Evolutionary conservation across 2,888 invertebrate species (phyloP), one percentile per base, ranked within the genome.

Genomic region (Cactoblastis cactorum): DNA sequence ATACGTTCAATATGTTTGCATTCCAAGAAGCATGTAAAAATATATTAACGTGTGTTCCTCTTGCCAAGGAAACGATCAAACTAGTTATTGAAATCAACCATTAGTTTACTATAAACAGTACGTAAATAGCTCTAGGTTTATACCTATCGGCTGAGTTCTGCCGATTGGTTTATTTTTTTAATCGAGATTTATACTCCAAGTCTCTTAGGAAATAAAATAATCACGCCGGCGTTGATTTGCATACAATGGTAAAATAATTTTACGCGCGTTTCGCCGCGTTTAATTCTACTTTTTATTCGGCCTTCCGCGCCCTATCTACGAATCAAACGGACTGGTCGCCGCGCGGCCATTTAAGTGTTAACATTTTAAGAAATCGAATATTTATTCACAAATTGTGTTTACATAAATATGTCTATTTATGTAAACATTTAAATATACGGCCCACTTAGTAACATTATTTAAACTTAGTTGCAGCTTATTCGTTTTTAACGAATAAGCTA

Each of bases 211-310:
- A 89, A 89, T 89, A 89, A 89, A 89, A 89, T 89, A 88, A 89
- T 89, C 88, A 89, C 87, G 71, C 79, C 81, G 69, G 76, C 77
- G 74, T 78, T 66, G 80, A 89, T 89, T 89, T 89, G 89, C 89
- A 89, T 89, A 89, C 89, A 89, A 89, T 89, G 89, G 89, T 85
- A 88, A 89, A 88, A 89, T 89, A 89, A 89, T 89, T 89, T 89
- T 89, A 89, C 89, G 89, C 89, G 89, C 84, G 87, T 88, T 87
- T 86, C 84, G 83, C 81, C 82, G 85, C 83, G 86, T 76, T 89
- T 87, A 85, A 86, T 86, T 88, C 77, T 87, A 83, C 84, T 87
- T 89, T 89, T 89, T 88, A 84, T 88, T 83, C 79, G 79, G 78
- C 76, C 80, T 86, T 84, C 80, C 77, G 80, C 78, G 79, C 77